These are phyloP conservation scores for Bostrychus sinensis DNA, from an alignment of 2,113 vertebrate genomes.

Conservation along the genomic window DNA sequence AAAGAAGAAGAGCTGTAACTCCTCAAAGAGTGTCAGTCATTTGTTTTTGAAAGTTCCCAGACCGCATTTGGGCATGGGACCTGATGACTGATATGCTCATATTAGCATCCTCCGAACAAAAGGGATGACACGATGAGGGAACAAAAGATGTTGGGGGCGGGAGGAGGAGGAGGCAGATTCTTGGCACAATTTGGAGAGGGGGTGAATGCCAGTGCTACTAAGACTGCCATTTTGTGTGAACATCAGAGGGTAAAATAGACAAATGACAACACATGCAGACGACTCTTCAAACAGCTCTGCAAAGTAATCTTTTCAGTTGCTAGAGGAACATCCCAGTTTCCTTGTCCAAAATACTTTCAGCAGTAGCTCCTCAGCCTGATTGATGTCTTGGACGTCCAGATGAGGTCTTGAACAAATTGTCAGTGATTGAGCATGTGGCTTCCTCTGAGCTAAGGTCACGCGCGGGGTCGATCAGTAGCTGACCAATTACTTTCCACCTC, in stretches of 20 bases:
- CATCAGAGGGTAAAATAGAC: conserved; percentile 44
- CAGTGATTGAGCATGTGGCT: conserved; percentile 23
- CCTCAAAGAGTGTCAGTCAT: conserved; percentile 62
- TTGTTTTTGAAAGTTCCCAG: conserved; percentile 68
- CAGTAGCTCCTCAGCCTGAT: conserved; percentile 26
- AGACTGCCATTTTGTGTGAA: conserved; percentile 66
- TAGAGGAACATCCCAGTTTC: too few relatives aligned
- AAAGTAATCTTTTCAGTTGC: conserved; percentile 6
- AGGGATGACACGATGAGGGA: conserved; percentile 47
- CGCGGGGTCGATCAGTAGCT: conserved; percentile 3
- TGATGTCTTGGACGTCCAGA: conserved; percentile 40
- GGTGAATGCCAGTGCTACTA: conserved; percentile 54
- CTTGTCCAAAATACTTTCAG: conserved; percentile 26
- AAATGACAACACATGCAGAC: conserved; percentile 31
- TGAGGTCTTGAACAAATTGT: conserved; percentile 32
- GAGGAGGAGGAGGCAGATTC: conserved; percentile 55
- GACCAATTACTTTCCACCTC: conserved; percentile 26
- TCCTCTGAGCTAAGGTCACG: conserved; percentile 32
- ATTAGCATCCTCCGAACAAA: conserved; percentile 61
- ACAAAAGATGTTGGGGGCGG: conserved; percentile 56
- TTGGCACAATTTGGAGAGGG: conserved; percentile 27
- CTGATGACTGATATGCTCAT: conserved; percentile 59
- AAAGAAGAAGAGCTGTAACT: conserved; percentile 62
- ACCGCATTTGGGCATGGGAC: conserved; percentile 54
- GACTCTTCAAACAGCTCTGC: conserved; percentile 49